Evolutionary conservation across 2,113 vertebrate genomes (phyloP), one percentile per base, ranked within the genome.

Genomic region (Sapayoa aenigma): DNA sequence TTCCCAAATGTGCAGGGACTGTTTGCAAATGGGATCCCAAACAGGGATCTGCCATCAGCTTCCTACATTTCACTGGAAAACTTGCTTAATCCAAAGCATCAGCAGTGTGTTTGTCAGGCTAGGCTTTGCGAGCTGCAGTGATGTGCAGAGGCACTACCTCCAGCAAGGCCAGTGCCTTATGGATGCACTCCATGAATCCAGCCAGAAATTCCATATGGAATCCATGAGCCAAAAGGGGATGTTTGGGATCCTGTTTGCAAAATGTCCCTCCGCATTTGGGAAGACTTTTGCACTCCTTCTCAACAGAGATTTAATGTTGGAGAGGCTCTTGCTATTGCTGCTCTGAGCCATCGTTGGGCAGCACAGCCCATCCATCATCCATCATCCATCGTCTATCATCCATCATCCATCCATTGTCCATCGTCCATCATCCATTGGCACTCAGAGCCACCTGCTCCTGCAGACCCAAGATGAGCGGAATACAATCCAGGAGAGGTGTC

Each of bases 31-130:
- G 5, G 75, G 65, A 46, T 12, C 42, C 68, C 78, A 27, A 30
- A 33, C 30, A 15, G 9, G 67, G 67, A 55, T 53, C 13, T 11
- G 52, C 33, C 63, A 16, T n/a, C 23, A 42, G 71, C 41, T 27
- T 13, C 30, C 69, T 6, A 0, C 11, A 3, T 37, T 52, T 58
- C 53, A 9, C 50, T 19, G 24, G 8, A 31, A 72, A 67, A 49
- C 1, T 8, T 3, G 24, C 53, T 31, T 3, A 4, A 15, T 8
- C 21, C 2, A 1, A 2, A 30, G 30, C 2, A 59, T 5, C 20
- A 22, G 24, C 30, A 20, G 49, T 2, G 49, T 2, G 0, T 37
- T 53, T 44, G 42, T 11, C 42, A 20, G 5, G 2, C 53, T 20
- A 19, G 47, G 6, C 60, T 27, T 39, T 46, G 18, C 3, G 71